Evolutionary conservation across 2,113 vertebrate genomes (phyloP).

Genomic region (Genyomyrus donnyi): DNA sequence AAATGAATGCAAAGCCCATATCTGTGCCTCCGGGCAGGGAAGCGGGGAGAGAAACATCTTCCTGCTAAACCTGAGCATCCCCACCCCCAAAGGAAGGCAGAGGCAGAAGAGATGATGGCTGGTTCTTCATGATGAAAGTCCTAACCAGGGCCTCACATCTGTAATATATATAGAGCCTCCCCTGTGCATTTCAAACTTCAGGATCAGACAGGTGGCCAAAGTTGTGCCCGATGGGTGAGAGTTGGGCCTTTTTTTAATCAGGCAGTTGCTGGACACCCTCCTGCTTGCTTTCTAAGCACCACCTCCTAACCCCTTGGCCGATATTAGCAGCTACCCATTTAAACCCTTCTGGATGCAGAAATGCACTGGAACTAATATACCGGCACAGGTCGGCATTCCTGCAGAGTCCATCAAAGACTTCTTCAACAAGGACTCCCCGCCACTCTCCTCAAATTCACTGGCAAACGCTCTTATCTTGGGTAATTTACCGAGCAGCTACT

Average conservation of each 20-base stretch:
- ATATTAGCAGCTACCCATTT: neutral
- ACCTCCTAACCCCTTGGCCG: neutral
- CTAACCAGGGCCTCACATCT: neutral
- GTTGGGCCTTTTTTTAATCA: neutral
- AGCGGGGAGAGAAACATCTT: neutral
- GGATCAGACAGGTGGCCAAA: neutral
- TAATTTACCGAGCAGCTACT: neutral
- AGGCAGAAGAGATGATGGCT: slow-evolving; percentile 1
- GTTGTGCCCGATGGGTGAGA: neutral
- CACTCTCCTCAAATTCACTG: neutral
- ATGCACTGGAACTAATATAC: neutral
- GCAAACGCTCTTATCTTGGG: neutral
- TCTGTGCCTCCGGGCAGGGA: neutral
- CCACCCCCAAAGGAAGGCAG: neutral
- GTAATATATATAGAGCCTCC: neutral
- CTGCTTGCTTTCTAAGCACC: neutral
- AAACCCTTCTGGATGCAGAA: neutral
- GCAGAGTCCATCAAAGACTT: neutral
- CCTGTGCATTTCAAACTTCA: neutral
- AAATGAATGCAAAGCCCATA: slow-evolving; percentile 17
- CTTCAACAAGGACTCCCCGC: neutral
- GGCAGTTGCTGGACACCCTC: neutral
- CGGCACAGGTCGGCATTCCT: neutral
- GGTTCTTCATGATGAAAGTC: neutral
- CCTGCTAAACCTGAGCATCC: neutral